These are phyloP conservation scores for Brachylomia viminalis DNA, from an alignment of 2,888 invertebrate species.

Conservation along the genomic window DNA sequence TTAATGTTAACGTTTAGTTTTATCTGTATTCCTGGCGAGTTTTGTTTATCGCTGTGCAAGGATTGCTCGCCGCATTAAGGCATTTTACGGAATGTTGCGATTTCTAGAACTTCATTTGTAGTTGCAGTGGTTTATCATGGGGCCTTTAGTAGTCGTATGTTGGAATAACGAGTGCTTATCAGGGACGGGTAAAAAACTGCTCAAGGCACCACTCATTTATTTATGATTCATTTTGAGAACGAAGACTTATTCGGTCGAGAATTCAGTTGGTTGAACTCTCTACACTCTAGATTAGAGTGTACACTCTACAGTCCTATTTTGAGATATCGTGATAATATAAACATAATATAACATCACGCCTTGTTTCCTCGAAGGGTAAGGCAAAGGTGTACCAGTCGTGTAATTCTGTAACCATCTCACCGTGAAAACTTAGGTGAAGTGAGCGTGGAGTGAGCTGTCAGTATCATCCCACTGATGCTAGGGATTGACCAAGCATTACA, in stretches of 20 bases:
- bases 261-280: background rate
- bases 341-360: no score
- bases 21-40: conserved; percentile 68
- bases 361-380: no score
- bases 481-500: no score
- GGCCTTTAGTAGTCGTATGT: conserved; percentile 11
- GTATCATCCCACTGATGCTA: no score
- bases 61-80: conserved; percentile 63
- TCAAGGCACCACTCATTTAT: background rate
- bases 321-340: no score
- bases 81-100: conserved; percentile 58
- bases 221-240: background rate
- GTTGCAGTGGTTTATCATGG: conserved; percentile 24
- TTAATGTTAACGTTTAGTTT: conserved; percentile 71
- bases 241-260: background rate
- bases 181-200: background rate
- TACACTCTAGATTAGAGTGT: background rate
- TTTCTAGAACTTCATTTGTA: conserved; percentile 54
- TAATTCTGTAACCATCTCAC: no score
- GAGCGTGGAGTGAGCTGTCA: no score
- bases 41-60: conserved; percentile 67
- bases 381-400: background rate
- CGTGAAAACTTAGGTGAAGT: no score
- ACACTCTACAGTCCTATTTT: background rate
- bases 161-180: background rate